Conservation (phyloP, 2,797 vertebrate genomes). For the Sebastolobus alascanus region DNA sequence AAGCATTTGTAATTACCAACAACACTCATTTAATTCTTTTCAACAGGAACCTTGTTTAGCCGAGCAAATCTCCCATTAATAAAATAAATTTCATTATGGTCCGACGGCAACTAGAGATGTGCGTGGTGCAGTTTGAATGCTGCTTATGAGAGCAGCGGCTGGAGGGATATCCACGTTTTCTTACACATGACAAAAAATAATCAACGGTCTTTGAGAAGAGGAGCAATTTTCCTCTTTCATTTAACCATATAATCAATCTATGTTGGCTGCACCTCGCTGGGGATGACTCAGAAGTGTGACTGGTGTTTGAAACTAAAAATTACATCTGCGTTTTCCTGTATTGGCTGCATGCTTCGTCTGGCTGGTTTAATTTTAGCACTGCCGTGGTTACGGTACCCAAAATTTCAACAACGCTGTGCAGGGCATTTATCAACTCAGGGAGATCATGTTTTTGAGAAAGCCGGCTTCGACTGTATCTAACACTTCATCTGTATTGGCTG, state of each 20-base stretch:
- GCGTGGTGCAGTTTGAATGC: conserved; percentile 1
- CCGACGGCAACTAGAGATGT: background rate
- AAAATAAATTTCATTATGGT: conserved; percentile 34
- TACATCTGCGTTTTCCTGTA: background rate
- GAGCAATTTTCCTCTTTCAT: conserved; percentile 2
- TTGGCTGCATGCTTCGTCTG: background rate
- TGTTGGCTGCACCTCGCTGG: background rate
- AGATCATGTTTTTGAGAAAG: conserved; percentile 18
- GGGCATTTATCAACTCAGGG: background rate
- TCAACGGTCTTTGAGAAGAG: conserved; percentile 13
- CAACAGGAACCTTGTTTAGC: conserved; percentile 25
- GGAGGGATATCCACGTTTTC: conserved; percentile 28
- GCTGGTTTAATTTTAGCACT: conserved; percentile 1
- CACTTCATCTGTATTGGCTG: conserved; percentile 27
- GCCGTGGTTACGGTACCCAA: background rate
- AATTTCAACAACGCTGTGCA: background rate
- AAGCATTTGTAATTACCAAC: conserved; percentile 28
- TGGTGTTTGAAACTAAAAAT: background rate
- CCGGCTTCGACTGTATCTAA: conserved; percentile 20
- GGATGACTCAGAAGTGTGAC: conserved; percentile 19
- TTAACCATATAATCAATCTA: conserved; percentile 1
- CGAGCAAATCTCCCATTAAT: conserved; percentile 25
- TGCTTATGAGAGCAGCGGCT: background rate
- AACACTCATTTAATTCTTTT: conserved; percentile 20
- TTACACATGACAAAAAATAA: conserved; percentile 33